Conservation (phyloP, 1,140 invertebrate genomes). For the Drepana arcuata region DNA sequence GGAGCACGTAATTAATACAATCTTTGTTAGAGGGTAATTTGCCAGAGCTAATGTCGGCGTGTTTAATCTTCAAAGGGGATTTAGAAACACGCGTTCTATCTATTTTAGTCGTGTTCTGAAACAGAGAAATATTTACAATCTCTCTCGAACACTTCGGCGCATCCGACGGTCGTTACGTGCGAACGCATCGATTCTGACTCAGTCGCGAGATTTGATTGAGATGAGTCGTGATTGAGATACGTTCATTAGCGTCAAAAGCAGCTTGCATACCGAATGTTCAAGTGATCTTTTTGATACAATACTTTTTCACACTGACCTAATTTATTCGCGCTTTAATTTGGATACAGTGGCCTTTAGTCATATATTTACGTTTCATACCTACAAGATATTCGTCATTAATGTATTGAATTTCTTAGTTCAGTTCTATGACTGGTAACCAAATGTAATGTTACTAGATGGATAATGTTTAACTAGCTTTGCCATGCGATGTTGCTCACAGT, state of each 20-base stretch:
- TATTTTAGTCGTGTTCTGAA: constrained; percentile 68
- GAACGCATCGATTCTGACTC: constrained; percentile 61
- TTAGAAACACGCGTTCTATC: constrained; percentile 69
- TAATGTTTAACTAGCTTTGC: too few species aligned
- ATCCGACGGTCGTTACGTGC: constrained; percentile 64
- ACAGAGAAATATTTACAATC: constrained; percentile 72
- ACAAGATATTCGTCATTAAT: too few species aligned
- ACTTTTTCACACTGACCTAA: too few species aligned
- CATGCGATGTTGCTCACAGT: too few species aligned
- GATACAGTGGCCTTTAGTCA: too few species aligned
- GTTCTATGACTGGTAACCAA: too few species aligned
- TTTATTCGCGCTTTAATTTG: too few species aligned
- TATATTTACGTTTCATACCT: too few species aligned
- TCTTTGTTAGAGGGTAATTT: constrained; percentile 71
- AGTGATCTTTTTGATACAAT: not conserved
- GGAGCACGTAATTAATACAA: constrained; percentile 70
- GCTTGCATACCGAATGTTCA: constrained; percentile 4
- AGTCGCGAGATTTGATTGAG: constrained; percentile 49
- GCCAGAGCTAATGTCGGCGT: constrained; percentile 69
- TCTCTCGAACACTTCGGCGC: constrained; percentile 66
- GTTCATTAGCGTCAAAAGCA: constrained; percentile 41
- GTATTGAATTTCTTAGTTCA: too few species aligned
- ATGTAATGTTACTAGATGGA: too few species aligned
- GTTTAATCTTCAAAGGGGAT: constrained; percentile 71
- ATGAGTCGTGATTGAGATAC: constrained; percentile 23